These are phyloP conservation scores for Cephonodes hylas DNA, from an alignment of 2,888 invertebrate genomes.

Conservation along the genomic window DNA sequence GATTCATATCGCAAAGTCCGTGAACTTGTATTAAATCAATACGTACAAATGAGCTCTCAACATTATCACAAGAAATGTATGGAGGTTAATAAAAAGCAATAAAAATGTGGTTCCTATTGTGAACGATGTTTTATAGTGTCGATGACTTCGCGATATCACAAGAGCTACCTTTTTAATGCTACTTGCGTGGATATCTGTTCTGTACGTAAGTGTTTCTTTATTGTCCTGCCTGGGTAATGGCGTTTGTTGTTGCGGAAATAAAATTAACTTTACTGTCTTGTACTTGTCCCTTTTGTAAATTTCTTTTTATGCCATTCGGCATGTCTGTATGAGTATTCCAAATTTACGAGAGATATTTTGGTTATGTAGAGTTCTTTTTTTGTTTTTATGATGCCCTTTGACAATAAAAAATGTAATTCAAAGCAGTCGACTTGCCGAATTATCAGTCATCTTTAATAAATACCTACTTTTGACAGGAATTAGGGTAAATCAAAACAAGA, in stretches of 20 bases:
- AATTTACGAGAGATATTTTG: too few relatives aligned
- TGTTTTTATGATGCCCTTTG: too few relatives aligned
- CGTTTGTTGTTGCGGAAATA: not conserved
- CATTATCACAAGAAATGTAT: conserved; percentile 11
- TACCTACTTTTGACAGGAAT: too few relatives aligned
- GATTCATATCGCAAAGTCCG: conserved; percentile 12
- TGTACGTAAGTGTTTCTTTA: not conserved
- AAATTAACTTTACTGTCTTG: not conserved
- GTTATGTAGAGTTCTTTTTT: too few relatives aligned
- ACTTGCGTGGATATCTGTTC: not conserved
- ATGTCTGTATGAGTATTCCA: too few relatives aligned
- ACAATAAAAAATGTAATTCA: too few relatives aligned
- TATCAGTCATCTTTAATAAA: too few relatives aligned
- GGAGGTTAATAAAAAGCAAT: conserved; percentile 10
- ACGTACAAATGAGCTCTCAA: conserved; percentile 11
- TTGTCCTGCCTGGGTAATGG: not conserved
- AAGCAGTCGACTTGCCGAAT: too few relatives aligned
- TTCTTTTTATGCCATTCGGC: too few relatives aligned
- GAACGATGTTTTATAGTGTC: conserved; percentile 9
- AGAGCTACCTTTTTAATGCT: conserved; percentile 3
- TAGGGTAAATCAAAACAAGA: too few relatives aligned
- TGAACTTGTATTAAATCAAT: conserved; percentile 19
- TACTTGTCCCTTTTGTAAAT: not conserved
- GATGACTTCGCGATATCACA: conserved; percentile 6
- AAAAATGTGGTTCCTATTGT: conserved; percentile 7